Conservation (phyloP, 2,888 invertebrate genomes). For the Apotomis turbidana region DNA sequence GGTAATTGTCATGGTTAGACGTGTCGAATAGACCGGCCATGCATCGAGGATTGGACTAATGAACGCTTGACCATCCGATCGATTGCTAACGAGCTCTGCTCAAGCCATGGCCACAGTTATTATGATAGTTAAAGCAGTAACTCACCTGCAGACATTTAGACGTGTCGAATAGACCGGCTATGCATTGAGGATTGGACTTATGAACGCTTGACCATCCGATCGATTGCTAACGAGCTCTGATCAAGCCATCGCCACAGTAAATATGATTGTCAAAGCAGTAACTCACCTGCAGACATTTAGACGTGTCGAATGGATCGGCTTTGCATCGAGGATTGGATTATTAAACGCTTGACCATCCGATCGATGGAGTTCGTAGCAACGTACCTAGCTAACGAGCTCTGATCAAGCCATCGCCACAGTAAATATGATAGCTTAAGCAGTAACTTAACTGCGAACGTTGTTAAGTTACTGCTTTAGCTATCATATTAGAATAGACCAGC, state of each 20-base stretch:
- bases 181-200: background rate
- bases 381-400: background rate
- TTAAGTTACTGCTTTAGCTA: too few species aligned
- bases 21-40: background rate
- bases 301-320: background rate
- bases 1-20: background rate
- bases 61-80: constrained; percentile 21
- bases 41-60: constrained; percentile 27
- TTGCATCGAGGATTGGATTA: background rate
- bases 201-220: background rate
- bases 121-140: too few species aligned
- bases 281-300: too few species aligned
- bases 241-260: background rate
- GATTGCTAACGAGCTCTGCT: constrained; percentile 25
- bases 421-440: too few species aligned
- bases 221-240: constrained; percentile 6
- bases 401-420: constrained; percentile 4
- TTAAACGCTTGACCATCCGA: background rate
- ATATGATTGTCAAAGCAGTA: too few species aligned
- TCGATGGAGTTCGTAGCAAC: too few species aligned
- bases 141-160: background rate
- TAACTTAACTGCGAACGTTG: too few species aligned
- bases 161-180: background rate
- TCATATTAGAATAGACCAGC: background rate
- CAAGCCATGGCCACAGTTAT: background rate